These are phyloP conservation scores for Adelphocoris suturalis DNA, from an alignment of 2,888 invertebrate species.

Conservation along the genomic window DNA sequence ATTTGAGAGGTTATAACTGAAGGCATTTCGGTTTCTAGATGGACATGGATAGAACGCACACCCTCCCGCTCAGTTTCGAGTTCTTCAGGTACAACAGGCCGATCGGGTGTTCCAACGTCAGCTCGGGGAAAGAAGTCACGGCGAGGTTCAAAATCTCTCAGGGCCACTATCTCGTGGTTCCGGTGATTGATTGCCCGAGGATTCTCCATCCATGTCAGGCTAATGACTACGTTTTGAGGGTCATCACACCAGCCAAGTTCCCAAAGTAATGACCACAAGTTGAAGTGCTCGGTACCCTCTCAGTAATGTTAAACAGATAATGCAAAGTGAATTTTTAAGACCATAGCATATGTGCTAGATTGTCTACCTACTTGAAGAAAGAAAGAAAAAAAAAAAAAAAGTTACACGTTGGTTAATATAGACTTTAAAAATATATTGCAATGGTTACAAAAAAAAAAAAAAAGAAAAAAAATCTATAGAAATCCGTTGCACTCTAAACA, in stretches of 20 bases:
- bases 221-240: conserved; percentile 55
- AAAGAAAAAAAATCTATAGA: too few relatives aligned
- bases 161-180: conserved; percentile 54
- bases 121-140: background rate
- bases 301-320: too few relatives aligned
- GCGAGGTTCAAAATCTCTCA: background rate
- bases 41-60: background rate
- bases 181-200: conserved; percentile 7
- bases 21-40: background rate
- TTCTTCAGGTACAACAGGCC: conserved; percentile 54
- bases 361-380: too few relatives aligned
- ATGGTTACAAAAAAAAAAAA: too few relatives aligned
- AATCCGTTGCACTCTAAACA: too few relatives aligned
- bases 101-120: conserved; percentile 43
- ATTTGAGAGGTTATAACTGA: too few relatives aligned
- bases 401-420: too few relatives aligned
- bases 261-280: conserved; percentile 34
- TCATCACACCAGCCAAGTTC: conserved; percentile 55
- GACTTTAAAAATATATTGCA: too few relatives aligned
- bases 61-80: conserved; percentile 5
- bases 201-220: conserved; percentile 5
- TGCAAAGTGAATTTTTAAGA: too few relatives aligned
- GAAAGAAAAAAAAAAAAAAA: too few relatives aligned
- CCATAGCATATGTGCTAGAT: too few relatives aligned
- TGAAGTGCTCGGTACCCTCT: background rate